Evolutionary conservation across 2,888 invertebrate species (phyloP).

Genomic region (Hyppa rectilinea): DNA sequence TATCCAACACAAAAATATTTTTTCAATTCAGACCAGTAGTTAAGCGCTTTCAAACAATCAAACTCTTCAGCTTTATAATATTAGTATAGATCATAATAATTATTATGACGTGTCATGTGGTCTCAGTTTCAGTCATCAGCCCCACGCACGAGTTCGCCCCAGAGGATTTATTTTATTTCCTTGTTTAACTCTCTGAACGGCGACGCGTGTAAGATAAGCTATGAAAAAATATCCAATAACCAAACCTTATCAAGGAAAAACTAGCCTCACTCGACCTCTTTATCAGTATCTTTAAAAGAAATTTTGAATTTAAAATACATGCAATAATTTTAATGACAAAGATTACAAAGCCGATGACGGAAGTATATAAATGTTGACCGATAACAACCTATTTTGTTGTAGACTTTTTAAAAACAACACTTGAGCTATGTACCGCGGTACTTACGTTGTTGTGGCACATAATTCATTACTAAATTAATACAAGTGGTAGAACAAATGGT

Average conservation of each 20-base stretch:
- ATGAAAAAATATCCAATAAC: conserved; percentile 21
- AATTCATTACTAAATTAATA: conserved; percentile 76
- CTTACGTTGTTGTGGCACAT: conserved; percentile 62
- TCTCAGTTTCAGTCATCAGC: too few species aligned
- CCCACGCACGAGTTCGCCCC: too few species aligned
- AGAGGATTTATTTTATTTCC: too few species aligned
- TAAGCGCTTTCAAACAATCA: too few species aligned
- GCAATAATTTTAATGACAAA: conserved; percentile 45
- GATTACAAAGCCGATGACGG: conserved; percentile 47
- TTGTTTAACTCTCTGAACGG: neutral
- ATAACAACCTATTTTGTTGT: conserved; percentile 26
- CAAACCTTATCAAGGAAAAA: conserved; percentile 20
- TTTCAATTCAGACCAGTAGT: too few species aligned
- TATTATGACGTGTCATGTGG: too few species aligned
- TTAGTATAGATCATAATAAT: too few species aligned
- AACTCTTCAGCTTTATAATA: too few species aligned
- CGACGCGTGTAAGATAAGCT: conserved; percentile 17
- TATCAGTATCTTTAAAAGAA: conserved; percentile 21
- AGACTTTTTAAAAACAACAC: conserved; percentile 17
- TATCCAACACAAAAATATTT: too few species aligned
- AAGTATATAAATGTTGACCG: conserved; percentile 40
- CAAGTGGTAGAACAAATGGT: conserved; percentile 73
- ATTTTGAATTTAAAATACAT: conserved; percentile 18
- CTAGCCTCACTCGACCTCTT: conserved; percentile 24
- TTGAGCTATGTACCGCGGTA: conserved; percentile 50